Conservation (phyloP, 2,888 invertebrate species). For the Drosophila demipolita region DNA sequence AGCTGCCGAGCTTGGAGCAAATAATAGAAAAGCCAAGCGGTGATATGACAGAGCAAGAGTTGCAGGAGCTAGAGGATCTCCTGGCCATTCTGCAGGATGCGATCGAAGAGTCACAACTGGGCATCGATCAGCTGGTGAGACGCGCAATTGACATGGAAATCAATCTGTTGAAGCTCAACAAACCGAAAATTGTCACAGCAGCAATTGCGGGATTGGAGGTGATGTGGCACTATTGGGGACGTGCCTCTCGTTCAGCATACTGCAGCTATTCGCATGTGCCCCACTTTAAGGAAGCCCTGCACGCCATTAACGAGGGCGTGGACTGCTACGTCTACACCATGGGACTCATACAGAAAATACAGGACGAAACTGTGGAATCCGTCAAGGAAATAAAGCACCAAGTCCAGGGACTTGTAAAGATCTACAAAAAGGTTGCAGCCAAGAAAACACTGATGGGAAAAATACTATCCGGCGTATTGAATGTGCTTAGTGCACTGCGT, state of each 20-base stretch:
- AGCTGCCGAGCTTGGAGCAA: constrained; percentile 67
- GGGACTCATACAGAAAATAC: constrained; percentile 58
- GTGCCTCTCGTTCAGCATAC: constrained; percentile 69
- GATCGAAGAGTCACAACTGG: constrained; percentile 71
- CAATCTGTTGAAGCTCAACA: constrained; percentile 64
- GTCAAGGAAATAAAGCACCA: constrained; percentile 67
- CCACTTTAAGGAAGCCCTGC: constrained; percentile 69
- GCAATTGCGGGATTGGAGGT: constrained; percentile 58
- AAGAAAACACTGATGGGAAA: constrained; percentile 77
- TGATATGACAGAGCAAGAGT: constrained; percentile 50
- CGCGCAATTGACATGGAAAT: constrained; percentile 63
- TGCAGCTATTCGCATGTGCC: constrained; percentile 78
- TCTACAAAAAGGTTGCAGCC: constrained; percentile 77
- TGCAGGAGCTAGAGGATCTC: constrained; percentile 67
- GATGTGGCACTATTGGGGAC: constrained; percentile 62
- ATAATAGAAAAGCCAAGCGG: constrained; percentile 51
- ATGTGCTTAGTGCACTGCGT: constrained; percentile 63
- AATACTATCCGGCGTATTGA: constrained; percentile 69
- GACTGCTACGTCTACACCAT: constrained; percentile 75
- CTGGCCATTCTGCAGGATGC: constrained; percentile 72
- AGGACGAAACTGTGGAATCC: constrained; percentile 71
- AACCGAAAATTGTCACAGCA: constrained; percentile 69
- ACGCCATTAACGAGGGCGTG: constrained; percentile 70
- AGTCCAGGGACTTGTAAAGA: constrained; percentile 62
- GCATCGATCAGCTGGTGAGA: constrained; percentile 63